Evolutionary conservation across 2,888 invertebrate genomes (phyloP).

Genomic region (Tryphoninae sp.): DNA sequence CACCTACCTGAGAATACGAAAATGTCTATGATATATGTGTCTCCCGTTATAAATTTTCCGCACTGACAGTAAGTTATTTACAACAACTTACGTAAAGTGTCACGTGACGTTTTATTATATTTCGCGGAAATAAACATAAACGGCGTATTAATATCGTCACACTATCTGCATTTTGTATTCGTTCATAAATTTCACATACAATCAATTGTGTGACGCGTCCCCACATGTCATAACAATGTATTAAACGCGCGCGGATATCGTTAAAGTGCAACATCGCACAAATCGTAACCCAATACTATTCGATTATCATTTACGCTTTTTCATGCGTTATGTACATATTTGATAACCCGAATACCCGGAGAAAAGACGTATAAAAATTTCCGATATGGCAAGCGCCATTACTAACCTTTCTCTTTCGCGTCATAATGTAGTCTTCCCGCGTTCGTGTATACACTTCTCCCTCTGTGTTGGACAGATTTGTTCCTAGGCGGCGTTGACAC

Average conservation of each 20-base stretch:
- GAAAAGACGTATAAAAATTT: not conserved
- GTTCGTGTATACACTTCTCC: not conserved
- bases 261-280: not conserved
- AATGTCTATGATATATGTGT: too few species aligned
- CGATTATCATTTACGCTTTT: not conserved
- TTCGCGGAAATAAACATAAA: not conserved
- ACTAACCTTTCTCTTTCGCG: not conserved
- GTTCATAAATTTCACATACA: slow-evolving; percentile 24
- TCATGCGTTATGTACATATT: not conserved
- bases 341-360: not conserved
- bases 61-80: too few species aligned
- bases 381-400: not conserved
- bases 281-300: not conserved
- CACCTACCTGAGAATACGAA: too few species aligned
- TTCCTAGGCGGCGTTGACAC: not conserved
- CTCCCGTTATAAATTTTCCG: too few species aligned
- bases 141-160: slow-evolving; percentile 16
- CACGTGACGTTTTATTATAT: too few species aligned
- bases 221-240: not conserved
- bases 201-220: slow-evolving; percentile 6
- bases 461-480: not conserved
- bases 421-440: not conserved
- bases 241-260: not conserved
- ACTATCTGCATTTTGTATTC: slow-evolving; percentile 8
- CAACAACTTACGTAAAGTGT: too few species aligned